Base-by-base conservation (phyloP, 2,113 vertebrate genomes). In the Lepus timidus region DNA sequence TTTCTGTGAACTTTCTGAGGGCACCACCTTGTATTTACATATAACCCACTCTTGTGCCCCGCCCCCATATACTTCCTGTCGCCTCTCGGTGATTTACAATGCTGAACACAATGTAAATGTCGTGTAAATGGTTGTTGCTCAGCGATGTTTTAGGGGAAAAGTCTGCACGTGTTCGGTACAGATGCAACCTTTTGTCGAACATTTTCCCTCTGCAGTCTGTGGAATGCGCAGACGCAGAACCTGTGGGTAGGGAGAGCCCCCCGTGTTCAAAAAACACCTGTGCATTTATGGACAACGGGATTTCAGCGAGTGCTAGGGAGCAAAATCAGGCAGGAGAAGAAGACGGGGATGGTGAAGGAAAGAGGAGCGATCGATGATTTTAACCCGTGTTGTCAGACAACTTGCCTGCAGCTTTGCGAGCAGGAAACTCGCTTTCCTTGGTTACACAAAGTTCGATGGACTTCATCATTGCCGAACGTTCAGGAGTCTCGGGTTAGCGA, bases 391-490 rank as follows among this genome's bases (percentile, higher is more conserved):
- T 9, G 14, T 58, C 65, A 25, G 61, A 3, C 44, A n/a, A n/a
- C 19, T 27, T 1, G 10, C 17, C 58, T 36, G 1, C 13, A n/a
- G n/a, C 67, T 8, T 1, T 19, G 22, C 1, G 3, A 75, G 29
- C 68, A 25, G 29, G n/a, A 39, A 16, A 49, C 49, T 6, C 4
- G 0, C 33, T 58, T 19, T 58, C 55, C 55, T 33, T 44, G 27
- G 13, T 25, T 17, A 73, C 27, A 33, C 8, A 23, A 33, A 82
- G 6, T 17, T 27, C 44, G 33, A 25, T 12, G 17, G 52, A 39
- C 17, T 9, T 11, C 58, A 20, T 44, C 6, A 11, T 3, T 9
- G 16, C 1, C 31, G 70, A 84, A 25, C 9, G 44, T 0, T 9
- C 3, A 20, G 44, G 13, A 23, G 17, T 23, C 61, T 70, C 17